Evolutionary conservation across 2,888 invertebrate species (phyloP).

Genomic region (Drosophila borborema): DNA sequence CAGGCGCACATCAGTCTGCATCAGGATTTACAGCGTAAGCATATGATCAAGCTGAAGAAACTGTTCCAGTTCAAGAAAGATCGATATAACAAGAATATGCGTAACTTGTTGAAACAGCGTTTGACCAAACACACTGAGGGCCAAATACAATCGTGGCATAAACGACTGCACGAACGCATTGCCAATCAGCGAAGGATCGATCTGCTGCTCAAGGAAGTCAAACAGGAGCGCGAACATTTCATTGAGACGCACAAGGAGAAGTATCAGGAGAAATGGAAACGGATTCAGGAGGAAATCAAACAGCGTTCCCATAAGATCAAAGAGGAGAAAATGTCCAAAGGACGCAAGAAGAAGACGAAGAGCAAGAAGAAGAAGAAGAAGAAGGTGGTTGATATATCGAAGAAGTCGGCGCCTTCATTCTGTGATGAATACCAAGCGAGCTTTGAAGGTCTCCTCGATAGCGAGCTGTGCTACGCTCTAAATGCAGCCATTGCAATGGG

Average conservation of each 20-base stretch:
- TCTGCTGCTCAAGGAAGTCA: conserved; percentile 46
- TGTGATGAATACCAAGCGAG: conserved; percentile 62
- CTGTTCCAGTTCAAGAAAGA: conserved; percentile 80
- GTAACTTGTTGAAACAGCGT: conserved; percentile 53
- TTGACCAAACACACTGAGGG: conserved; percentile 55
- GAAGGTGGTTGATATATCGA: fast-evolving
- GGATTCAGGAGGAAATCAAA: conserved; percentile 67
- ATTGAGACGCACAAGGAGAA: conserved; percentile 68
- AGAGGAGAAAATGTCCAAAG: conserved; percentile 21
- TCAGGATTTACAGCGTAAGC: conserved; percentile 78
- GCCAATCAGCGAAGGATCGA: conserved; percentile 69
- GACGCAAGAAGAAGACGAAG: conserved; percentile 38
- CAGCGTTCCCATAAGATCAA: conserved; percentile 22
- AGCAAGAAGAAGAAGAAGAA: conserved; percentile 8
- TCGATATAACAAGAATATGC: conserved; percentile 74
- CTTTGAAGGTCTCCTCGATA: conserved; percentile 75
- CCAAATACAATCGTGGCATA: conserved; percentile 78
- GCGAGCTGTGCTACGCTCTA: conserved; percentile 79
- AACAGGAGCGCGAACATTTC: conserved; percentile 56
- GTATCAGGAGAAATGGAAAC: conserved; percentile 69
- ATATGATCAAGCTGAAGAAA: conserved; percentile 83
- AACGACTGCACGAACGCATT: conserved; percentile 78
- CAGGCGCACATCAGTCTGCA: conserved; percentile 69
- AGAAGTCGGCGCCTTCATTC: conserved; percentile 32
- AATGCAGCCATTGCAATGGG: conserved; percentile 78